phyloP scores from a whole-genome alignment of 2,113 vertebrate species.

The Semicossyphus pulcher region DNA sequence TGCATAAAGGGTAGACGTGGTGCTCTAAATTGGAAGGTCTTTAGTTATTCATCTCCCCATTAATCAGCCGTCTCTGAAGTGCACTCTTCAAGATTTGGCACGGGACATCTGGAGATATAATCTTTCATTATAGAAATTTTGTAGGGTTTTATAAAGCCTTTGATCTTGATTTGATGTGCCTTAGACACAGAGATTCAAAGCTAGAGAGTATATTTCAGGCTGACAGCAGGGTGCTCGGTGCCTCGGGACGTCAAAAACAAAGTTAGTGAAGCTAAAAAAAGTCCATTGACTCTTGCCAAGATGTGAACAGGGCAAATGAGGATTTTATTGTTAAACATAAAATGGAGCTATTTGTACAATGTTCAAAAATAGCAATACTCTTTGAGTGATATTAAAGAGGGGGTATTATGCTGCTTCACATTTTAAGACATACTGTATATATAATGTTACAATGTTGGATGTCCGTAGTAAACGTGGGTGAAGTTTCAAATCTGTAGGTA shows the following conservation, averaged over 20 bases:
- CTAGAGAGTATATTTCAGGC: constrained; percentile 20
- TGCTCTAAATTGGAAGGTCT: constrained; percentile 10
- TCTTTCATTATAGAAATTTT: constrained; percentile 68
- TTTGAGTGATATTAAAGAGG: not conserved
- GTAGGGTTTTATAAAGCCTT: constrained; percentile 46
- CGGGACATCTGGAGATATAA: constrained; percentile 49
- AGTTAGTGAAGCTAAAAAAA: constrained; percentile 33
- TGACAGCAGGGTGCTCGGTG: constrained; percentile 29
- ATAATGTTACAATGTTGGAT: no score
- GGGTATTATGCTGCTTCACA: no score
- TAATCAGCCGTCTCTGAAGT: constrained; percentile 64
- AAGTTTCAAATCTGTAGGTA: no score
- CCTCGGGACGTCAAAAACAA: constrained; percentile 38
- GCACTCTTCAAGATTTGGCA: constrained; percentile 42
- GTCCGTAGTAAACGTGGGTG: no score
- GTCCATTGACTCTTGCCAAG: constrained; percentile 21
- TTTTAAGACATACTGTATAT: no score
- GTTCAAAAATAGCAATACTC: not conserved
- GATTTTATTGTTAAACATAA: not conserved
- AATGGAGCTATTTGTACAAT: not conserved
- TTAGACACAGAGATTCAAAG: constrained; percentile 21
- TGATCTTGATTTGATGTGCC: constrained; percentile 62
- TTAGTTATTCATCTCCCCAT: constrained; percentile 52
- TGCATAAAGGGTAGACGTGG: not conserved
- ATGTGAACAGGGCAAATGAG: constrained; percentile 16